Evolutionary conservation across 1,140 invertebrate genomes (phyloP), one percentile per base, ranked within the genome.

Genomic region (Achroia grisella): DNA sequence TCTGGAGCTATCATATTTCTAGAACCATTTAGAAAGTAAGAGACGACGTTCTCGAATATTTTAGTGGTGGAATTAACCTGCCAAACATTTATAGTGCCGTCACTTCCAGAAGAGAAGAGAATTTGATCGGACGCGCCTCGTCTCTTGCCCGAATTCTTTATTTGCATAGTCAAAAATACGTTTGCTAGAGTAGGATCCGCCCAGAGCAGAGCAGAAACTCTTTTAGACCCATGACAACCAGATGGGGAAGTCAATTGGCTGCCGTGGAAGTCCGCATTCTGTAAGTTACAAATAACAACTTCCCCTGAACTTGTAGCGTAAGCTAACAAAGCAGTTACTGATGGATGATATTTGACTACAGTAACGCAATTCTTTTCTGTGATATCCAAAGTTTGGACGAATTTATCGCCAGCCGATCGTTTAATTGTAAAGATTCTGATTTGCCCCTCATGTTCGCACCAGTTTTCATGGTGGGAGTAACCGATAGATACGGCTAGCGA

Each of bases 281-380:
- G 62, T 14, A 75, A 37, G 27, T 73, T 74, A 15, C 68, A 73
- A 1, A 84, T n/a, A 3, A 79, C 76, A 0, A 84, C 71, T 45
- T 81, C 78, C 0, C 81, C 81, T 11, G 73, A 74, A 1, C 48
- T 57, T 0, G 76, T 81, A 0, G 70, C 81, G 37, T 82, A 85
- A 0, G 78, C 81, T 3, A 85, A 28, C 10, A 84, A 33, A 0
- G 73, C 75, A 0, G 76, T 53, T 0, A 77, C 57, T 0, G 64
- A 55, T 0, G 76, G 80, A 44, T 85, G 81, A 13, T 79, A 85
- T 30, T 64, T 60, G 10, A 85, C 15, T 0, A 57, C 66, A 1
- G 70, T 63, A 0, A 85, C 62, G 30, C 81, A 85, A 15, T 68
- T 75, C 36, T 74, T 77, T 39, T 82, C 73, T 0, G 58, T 49